phyloP scores from a whole-genome alignment of 2,888 invertebrate genomes.

The Drosophila lacicola region DNA sequence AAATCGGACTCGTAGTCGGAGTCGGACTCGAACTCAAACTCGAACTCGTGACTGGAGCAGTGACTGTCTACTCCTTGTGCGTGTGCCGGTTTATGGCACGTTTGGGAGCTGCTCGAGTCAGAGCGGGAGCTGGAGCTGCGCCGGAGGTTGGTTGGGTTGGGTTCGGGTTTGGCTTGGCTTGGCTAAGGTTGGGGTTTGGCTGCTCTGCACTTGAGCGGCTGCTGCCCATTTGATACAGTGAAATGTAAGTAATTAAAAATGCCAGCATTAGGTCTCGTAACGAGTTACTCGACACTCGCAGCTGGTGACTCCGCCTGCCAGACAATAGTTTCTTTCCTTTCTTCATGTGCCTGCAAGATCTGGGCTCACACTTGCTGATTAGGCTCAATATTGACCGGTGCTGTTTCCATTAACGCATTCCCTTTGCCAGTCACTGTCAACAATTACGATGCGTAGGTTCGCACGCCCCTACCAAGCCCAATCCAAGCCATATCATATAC shows the following conservation, averaged over 20 bases:
- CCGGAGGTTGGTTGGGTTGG: too few relatives aligned
- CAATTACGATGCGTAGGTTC: conserved; percentile 27
- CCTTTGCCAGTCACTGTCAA: conserved; percentile 18
- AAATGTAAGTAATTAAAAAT: conserved; percentile 78
- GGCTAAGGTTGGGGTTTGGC: neutral
- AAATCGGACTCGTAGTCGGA: conserved; percentile 14
- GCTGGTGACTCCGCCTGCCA: conserved; percentile 37
- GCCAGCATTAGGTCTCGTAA: conserved; percentile 58
- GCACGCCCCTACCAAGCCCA: conserved; percentile 25
- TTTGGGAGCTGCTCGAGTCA: conserved; percentile 45
- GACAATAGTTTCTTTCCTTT: conserved; percentile 22
- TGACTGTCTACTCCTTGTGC: conserved; percentile 35
- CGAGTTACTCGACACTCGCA: conserved; percentile 49
- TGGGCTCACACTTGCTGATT: conserved; percentile 36
- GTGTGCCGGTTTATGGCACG: conserved; percentile 71
- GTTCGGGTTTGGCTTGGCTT: too few relatives aligned
- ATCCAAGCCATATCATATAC: neutral
- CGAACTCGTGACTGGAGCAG: conserved; percentile 30
- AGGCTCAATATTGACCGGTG: conserved; percentile 22
- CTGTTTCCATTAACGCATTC: conserved; percentile 42
- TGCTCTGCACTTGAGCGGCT: conserved; percentile 69
- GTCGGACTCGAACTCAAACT: neutral
- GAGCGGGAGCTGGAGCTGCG: neutral
- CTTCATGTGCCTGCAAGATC: neutral
- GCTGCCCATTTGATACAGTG: conserved; percentile 62